A percentile compares a stretch with the other conserved stretches of the same genome.
phyloP scores from a whole-genome alignment of 2,888 invertebrate species.

The Drosophila kanekoi region DNA sequence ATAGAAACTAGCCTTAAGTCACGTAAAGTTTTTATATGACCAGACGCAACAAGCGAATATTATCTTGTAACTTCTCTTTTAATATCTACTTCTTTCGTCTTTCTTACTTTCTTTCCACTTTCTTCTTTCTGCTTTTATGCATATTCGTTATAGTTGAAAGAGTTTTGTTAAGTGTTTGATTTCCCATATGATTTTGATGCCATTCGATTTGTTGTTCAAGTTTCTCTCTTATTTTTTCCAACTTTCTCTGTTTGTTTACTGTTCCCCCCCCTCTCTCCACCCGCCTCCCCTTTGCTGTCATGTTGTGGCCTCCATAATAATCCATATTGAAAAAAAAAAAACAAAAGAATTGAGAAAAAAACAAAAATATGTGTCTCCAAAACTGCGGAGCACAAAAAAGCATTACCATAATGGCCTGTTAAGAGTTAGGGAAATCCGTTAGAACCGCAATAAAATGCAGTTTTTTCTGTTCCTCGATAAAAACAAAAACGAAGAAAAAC shows the following conservation, averaged over 20 bases:
- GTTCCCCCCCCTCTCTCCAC: no score
- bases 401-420: slow-evolving; percentile 71
- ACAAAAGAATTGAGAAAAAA: slow-evolving; percentile 32
- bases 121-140: no score
- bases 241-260: no score
- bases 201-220: no score
- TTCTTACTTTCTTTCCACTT: no score
- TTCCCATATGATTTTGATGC: no score
- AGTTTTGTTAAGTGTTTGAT: no score
- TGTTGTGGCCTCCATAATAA: slow-evolving; percentile 40
- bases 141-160: no score
- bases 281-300: background rate
- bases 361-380: slow-evolving; percentile 37
- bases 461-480: slow-evolving; percentile 39
- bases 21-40: slow-evolving; percentile 34
- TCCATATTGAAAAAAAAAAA: slow-evolving; percentile 17
- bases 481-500: background rate
- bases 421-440: slow-evolving; percentile 53
- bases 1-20: slow-evolving; percentile 42
- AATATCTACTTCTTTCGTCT: no score
- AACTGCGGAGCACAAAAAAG: slow-evolving; percentile 53
- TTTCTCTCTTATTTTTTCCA: no score
- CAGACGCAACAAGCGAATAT: slow-evolving; percentile 43
- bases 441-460: slow-evolving; percentile 40
- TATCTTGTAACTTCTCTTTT: slow-evolving; percentile 13